Evolutionary conservation across 2,888 invertebrate species (phyloP), one percentile per base, ranked within the genome.

Genomic region (Troides oblongomaculatus): DNA sequence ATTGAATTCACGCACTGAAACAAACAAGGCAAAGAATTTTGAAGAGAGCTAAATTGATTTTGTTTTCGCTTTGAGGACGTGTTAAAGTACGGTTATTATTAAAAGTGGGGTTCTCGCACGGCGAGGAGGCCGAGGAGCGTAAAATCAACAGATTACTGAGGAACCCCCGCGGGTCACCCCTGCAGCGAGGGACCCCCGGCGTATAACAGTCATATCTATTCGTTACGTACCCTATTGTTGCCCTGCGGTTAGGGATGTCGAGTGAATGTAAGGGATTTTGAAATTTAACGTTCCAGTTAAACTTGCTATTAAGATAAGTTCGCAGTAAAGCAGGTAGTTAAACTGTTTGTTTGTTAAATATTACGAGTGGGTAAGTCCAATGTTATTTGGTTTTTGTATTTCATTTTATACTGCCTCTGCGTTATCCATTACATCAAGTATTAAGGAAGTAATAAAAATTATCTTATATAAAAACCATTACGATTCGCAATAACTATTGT

Each of bases 111-210:
- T 84, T 83, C 77, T 79, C 76, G 74, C 81, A 78, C 76, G 77
- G 80, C 81, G 81, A 72, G 18, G 50, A 75, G 84, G 84, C 79
- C 82, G 84, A 84, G 79, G 84, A 88, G 90, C 90, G 91, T 90
- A 91, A 91, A 92, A 92, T 92, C 91, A 91, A 91, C 92, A 92
- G 92, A 92, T 92, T 92, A 92, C 85, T 79, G 82, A 81, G 81
- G 86, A 81, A 79, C 85, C 89, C 90, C 85, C 77, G 80, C 77
- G 76, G 79, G 76, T 81, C 83, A 79, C 81, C 85, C 86, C 80
- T 74, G 75, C 78, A 77, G 81, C 81, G 78, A 73, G 75, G 81
- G 80, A 84, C 86, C 87, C 89, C 84, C 81, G 82, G 80, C 82
- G 83, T 82, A 84, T 84, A 85, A 76, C 76, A 77, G 76, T 88